phyloP scores from a whole-genome alignment of 2,797 vertebrate species.

The Taeniopygia guttata region DNA sequence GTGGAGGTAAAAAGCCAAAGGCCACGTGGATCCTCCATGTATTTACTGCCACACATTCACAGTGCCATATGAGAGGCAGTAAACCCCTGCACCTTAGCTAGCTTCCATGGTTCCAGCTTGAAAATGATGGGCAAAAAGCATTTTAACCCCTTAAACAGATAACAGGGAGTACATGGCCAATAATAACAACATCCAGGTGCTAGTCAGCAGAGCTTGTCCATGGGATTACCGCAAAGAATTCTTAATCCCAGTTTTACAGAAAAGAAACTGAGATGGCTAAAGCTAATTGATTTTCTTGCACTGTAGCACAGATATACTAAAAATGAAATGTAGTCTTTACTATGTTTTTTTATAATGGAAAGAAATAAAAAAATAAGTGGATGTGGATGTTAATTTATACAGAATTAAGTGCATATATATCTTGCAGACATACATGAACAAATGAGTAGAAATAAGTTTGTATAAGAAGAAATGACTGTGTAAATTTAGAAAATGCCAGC shows the following conservation, averaged over 20 bases:
- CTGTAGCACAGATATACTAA: background rate
- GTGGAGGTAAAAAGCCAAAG: background rate
- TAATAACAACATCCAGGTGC: background rate
- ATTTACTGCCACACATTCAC: background rate
- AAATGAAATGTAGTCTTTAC: conserved; percentile 13
- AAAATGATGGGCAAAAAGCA: background rate
- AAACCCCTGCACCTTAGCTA: background rate
- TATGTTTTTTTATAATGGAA: background rate
- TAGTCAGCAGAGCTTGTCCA: background rate
- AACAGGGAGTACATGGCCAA: background rate
- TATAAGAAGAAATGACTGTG: background rate
- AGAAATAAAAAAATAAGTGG: conserved; percentile 34
- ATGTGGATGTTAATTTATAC: background rate
- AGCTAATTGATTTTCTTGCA: conserved; percentile 36
- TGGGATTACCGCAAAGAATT: background rate
- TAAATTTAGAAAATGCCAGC: conserved; percentile 20
- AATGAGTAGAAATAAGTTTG: conserved; percentile 14
- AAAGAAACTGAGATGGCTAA: background rate
- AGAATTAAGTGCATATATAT: conserved; percentile 22
- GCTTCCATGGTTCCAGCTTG: background rate
- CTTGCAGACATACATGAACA: background rate
- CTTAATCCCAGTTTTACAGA: background rate
- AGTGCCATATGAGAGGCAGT: background rate
- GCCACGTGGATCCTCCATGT: accelerated
- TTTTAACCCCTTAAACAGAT: background rate